Percentiles rank a stretch among this genome's conserved stretches.
These are phyloP conservation scores for Fregetta grallaria DNA, from an alignment of 2,113 vertebrate species.

Conservation along the genomic window DNA sequence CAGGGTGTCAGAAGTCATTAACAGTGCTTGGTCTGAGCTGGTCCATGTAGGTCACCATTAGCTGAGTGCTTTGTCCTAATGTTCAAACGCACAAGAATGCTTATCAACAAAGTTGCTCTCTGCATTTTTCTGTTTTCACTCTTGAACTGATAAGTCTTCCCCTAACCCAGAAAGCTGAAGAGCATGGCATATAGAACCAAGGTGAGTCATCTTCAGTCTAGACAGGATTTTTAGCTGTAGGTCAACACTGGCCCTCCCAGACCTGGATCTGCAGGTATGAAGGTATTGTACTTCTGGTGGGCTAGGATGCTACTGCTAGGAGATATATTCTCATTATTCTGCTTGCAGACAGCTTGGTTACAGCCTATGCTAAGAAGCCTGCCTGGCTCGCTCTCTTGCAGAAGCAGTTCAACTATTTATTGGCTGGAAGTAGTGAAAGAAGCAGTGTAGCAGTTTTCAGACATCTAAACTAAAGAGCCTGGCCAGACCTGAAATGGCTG, in stretches of 20 bases:
- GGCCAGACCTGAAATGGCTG: not conserved
- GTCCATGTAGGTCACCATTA: not conserved
- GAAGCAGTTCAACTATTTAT: not conserved
- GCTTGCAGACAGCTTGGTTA: not conserved
- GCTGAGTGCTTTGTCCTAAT: not conserved
- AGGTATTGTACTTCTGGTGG: not conserved
- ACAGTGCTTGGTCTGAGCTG: not conserved
- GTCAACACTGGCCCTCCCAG: not conserved
- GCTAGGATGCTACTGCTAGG: not conserved
- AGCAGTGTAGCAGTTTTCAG: not conserved
- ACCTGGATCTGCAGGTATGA: not conserved
- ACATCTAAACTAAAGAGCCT: not conserved
- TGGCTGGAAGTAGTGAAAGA: not conserved
- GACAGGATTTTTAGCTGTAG: not conserved
- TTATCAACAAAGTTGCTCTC: not conserved
- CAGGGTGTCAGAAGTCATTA: not conserved
- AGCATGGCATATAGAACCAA: not conserved
- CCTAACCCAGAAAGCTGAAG: not conserved
- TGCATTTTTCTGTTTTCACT: not conserved
- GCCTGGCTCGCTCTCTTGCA: not conserved
- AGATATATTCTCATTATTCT: not conserved
- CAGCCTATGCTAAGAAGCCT: not conserved
- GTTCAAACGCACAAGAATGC: not conserved
- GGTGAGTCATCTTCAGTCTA: accelerated
- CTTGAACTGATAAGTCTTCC: not conserved